Evolutionary conservation across 2,888 invertebrate genomes (phyloP), one percentile per base, ranked within the genome.

Genomic region (Bembecia ichneumoniformis): DNA sequence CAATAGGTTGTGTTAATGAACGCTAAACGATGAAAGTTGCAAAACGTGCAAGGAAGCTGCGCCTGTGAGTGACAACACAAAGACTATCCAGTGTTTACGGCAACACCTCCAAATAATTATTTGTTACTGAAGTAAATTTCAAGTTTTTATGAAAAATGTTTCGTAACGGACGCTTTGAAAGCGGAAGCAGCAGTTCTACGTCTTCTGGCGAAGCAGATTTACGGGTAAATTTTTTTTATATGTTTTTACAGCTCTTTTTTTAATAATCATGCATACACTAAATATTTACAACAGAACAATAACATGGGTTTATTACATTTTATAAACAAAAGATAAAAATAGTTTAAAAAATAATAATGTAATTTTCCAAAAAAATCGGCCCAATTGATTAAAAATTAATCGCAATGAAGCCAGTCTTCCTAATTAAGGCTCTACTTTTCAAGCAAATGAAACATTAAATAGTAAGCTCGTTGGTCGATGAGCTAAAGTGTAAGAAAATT

Each of bases 171-270:
- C 71, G 75, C n/a, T 58, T 76, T n/a, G 13, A 44, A 14, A 44
- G 17, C 52, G 70, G 70, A 58, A 77, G 75, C 60, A 81, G 76
- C 56, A 78, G 72, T 14, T 82, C 84, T 1, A 82, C 82, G 1
- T 83, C 86, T 3, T 84, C 82, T 17, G 82, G 80, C 20, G 78
- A 77, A 54, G 81, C 84, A 1, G 83, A 86, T 58, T 59, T 81
- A 40, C 70, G 77, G 82, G 86, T 87, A 75, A 49, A 40, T 40
- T 40, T 10, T 40, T n/a, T 40, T 40, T 40, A 28, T 7, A 1
- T 28, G 7, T 17, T 17, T 3, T 17, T 17, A 17, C 4, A 3
- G 3, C 15, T 16, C 14, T 11, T 2, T 35, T 3, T 45, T 11
- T 40, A 40, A n/a, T 40, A 13, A 40, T 40, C 14, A 4, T 40